These are phyloP conservation scores for Pocillopora grandis DNA, from an alignment of 92 coral and sea anemone species.

Conservation along the genomic window DNA sequence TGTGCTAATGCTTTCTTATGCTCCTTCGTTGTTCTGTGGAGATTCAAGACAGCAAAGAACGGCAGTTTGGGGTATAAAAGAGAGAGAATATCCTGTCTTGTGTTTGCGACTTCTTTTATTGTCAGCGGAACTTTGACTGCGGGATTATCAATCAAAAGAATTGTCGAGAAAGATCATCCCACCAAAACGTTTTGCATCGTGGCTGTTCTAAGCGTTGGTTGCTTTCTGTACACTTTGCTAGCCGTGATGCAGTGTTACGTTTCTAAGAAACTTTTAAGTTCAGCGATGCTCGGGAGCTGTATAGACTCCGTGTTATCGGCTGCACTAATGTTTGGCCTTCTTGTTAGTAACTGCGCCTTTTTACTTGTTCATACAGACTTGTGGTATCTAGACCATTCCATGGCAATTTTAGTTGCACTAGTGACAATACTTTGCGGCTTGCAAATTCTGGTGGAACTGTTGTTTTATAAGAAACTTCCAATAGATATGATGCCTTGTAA, in stretches of 20 bases:
- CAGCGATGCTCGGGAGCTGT: slow-evolving; percentile 43
- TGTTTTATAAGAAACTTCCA: slow-evolving; percentile 33
- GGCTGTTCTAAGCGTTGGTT: background rate
- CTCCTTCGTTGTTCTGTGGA: slow-evolving; percentile 27
- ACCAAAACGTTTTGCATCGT: slow-evolving; percentile 2
- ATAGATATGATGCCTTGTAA: background rate
- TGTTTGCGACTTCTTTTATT: slow-evolving; percentile 27
- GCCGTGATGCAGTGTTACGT: slow-evolving; percentile 26
- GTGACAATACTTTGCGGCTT: slow-evolving; percentile 21
- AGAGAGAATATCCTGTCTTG: slow-evolving; percentile 19
- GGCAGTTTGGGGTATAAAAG: slow-evolving; percentile 31
- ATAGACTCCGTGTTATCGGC: slow-evolving; percentile 41
- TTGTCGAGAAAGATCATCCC: slow-evolving; percentile 10
- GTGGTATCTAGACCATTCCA: slow-evolving; percentile 44
- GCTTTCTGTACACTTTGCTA: slow-evolving; percentile 5
- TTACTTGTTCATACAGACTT: slow-evolving; percentile 11
- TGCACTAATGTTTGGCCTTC: slow-evolving; percentile 25
- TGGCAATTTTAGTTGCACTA: slow-evolving; percentile 35
- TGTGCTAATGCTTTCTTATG: slow-evolving; percentile 15
- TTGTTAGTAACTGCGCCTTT: slow-evolving; percentile 19
- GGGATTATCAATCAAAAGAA: slow-evolving; percentile 30
- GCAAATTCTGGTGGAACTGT: slow-evolving; percentile 16
- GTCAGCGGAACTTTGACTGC: slow-evolving; percentile 26
- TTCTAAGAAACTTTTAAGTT: slow-evolving; percentile 28
- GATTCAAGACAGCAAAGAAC: slow-evolving; percentile 19